Base-by-base conservation (phyloP, 2,113 vertebrate genomes). In the Rhynchopsitta pachyrhyncha region DNA sequence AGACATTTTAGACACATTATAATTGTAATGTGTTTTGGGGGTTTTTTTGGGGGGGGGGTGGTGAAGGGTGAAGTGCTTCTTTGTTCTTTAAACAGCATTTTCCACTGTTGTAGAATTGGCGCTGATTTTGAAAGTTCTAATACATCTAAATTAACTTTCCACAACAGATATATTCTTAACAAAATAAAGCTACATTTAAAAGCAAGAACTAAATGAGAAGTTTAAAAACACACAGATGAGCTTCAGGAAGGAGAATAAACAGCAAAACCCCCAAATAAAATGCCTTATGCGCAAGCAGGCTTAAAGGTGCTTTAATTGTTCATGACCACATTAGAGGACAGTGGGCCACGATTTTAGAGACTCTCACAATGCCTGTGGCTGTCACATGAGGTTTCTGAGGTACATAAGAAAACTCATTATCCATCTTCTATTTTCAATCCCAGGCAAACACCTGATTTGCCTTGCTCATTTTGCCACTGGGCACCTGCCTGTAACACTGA, bases 111-210 rank as follows among this genome's bases (percentile, higher is more conserved):
- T 42, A 37, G 25, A 86, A 49, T 3, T 41, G 22, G 80, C 6
- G 1, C 2, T 55, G 33, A 1, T 49, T 39, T 52, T n/a, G 25
- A 6, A 62, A 66, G 27, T 39, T 35, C 8, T 18, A 19, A 35
- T 5, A 5, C 0, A 39, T 8, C 27, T 41, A 17, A 63, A 35
- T 17, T 11, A 35, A 33, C 19, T 67, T 28, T 20, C 4, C 20
- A 44, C 50, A 35, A 10, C 0, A 37, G 14, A 18, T 2, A 33
- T 1, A 1, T 64, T 78, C 53, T 12, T 4, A 78, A 62, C 7
- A 41, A 78, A 67, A 70, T 2, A 3, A 23, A 67, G 44, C 5
- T 35, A 22, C 5, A 4, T 12, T 25, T 49, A 78, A 57, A 82
- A 50, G 27, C 11, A 39, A 41, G 28, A 69, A 79, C 89, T 9